Percentiles rank a stretch among this genome's conserved stretches.
phyloP scores from a whole-genome alignment of 2,888 invertebrate species.

The Penaeus monodon region DNA sequence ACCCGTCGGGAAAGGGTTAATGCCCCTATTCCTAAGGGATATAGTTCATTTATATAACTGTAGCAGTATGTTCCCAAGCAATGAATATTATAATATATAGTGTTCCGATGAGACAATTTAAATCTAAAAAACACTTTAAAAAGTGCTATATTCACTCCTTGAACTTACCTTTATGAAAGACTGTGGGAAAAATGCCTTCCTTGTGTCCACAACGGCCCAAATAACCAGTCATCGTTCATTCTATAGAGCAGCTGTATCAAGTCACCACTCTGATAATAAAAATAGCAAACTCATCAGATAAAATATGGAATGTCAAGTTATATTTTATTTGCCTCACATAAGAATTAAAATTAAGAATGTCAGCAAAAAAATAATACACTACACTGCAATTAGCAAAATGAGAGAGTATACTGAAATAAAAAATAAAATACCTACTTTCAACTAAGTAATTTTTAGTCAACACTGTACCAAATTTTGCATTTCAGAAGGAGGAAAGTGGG shows the following conservation, averaged over 20 bases:
- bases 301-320: background rate
- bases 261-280: slow-evolving; percentile 76
- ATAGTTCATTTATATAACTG: no score
- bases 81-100: background rate
- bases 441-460: background rate
- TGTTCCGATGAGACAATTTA: background rate
- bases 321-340: background rate
- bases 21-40: no score
- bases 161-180: slow-evolving; percentile 74
- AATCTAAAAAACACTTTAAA: background rate
- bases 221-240: slow-evolving; percentile 85
- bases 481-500: background rate
- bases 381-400: background rate
- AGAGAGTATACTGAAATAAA: background rate
- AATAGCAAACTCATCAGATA: no score
- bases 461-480: background rate
- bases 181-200: slow-evolving; percentile 86
- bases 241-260: slow-evolving; percentile 79
- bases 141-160: background rate
- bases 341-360: background rate
- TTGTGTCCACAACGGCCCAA: slow-evolving; percentile 80
- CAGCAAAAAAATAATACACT: background rate
- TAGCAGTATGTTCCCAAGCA: no score
- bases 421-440: background rate
- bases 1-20: no score